A percentile compares a stretch with the other conserved stretches of the same genome.
These are phyloP conservation scores for Apodemia hepburni DNA, from an alignment of 2,888 invertebrate species.

Conservation along the genomic window DNA sequence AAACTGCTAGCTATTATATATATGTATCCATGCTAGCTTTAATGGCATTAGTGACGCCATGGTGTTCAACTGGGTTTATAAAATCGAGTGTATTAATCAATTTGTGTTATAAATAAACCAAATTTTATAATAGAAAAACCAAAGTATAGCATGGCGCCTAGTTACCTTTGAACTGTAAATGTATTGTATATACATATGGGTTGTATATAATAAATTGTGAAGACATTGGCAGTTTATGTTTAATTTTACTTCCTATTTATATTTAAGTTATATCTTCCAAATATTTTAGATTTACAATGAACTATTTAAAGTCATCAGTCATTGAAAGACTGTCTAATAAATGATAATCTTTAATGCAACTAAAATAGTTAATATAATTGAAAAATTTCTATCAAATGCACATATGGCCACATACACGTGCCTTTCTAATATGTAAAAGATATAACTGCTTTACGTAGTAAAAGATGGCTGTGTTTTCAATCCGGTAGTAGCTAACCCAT, in stretches of 20 bases:
- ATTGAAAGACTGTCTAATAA: neutral
- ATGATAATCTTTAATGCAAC: neutral
- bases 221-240: conserved; percentile 17
- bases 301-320: neutral
- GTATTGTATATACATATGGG: conserved; percentile 11
- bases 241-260: conserved; percentile 17
- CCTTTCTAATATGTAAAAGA: no score
- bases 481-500: no score
- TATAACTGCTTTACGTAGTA: no score
- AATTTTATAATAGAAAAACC: conserved; percentile 42
- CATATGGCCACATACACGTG: no score
- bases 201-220: conserved; percentile 18
- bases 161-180: conserved; percentile 37
- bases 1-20: conserved; percentile 10
- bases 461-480: no score
- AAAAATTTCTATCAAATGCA: no score
- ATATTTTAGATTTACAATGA: neutral
- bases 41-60: neutral
- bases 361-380: no score
- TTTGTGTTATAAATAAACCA: conserved; percentile 36
- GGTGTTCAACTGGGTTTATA: conserved; percentile 11
- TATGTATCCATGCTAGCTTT: conserved; percentile 12
- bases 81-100: conserved; percentile 9
- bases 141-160: conserved; percentile 44
- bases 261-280: conserved; percentile 21